phyloP scores from a whole-genome alignment of 2,797 vertebrate species.

The Ptychobarbus kaznakovi region DNA sequence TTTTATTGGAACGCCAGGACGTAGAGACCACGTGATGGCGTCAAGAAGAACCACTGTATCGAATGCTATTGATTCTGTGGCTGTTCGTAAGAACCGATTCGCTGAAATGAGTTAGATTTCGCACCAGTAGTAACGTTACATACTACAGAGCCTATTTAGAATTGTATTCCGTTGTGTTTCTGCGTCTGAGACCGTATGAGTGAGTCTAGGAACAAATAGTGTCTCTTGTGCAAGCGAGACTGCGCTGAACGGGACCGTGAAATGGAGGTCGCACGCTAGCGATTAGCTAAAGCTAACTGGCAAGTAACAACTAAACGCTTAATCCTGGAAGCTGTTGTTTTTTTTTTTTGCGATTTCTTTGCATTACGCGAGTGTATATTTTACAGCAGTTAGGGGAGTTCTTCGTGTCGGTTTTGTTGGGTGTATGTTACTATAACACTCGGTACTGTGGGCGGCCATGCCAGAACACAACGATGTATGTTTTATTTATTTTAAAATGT shows the following conservation, averaged over 20 bases:
- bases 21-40: background rate
- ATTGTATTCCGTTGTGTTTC: background rate
- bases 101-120: background rate
- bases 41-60: background rate
- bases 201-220: background rate
- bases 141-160: accelerated
- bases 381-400: background rate
- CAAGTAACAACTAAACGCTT: conserved; percentile 1
- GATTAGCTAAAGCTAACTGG: conserved; percentile 41
- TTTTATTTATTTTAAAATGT: background rate
- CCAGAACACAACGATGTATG: background rate
- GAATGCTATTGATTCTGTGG: background rate
- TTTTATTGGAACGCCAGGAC: background rate
- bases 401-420: background rate
- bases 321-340: background rate
- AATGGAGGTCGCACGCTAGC: conserved; percentile 44
- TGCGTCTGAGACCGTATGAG: too few relatives aligned
- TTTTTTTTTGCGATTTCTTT: background rate
- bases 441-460: background rate
- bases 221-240: background rate
- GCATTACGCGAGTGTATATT: background rate
- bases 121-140: accelerated
- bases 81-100: background rate
- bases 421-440: conserved; percentile 8
- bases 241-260: background rate